phyloP scores from a whole-genome alignment of 2,888 invertebrate species.

The Clunio marinus region DNA sequence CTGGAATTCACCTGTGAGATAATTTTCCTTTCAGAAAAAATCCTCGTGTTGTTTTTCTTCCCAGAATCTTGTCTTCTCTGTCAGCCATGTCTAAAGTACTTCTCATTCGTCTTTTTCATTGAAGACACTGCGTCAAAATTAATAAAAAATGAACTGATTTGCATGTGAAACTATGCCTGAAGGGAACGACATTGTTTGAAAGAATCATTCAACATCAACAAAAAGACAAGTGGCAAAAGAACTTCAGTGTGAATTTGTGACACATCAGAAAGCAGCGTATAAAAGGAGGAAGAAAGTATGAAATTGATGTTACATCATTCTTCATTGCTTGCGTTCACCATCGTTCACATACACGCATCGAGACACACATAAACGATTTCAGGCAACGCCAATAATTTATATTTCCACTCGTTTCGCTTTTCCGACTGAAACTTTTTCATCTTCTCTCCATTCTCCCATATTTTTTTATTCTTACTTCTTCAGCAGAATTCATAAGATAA shows the following conservation, averaged over 20 bases:
- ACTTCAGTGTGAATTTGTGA: conserved; percentile 9
- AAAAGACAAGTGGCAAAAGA: not conserved
- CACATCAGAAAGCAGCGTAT: not conserved
- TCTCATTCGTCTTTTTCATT: not conserved
- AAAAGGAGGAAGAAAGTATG: conserved; percentile 9
- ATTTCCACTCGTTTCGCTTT: conserved; percentile 18
- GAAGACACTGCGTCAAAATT: too few relatives aligned
- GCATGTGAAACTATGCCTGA: conserved; percentile 8
- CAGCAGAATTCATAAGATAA: conserved; percentile 34
- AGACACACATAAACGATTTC: conserved; percentile 2
- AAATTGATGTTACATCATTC: conserved; percentile 34
- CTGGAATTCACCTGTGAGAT: conserved; percentile 23
- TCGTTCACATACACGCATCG: conserved; percentile 12
- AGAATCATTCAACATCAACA: conserved; percentile 25
- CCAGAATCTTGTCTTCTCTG: not conserved
- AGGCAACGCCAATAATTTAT: conserved; percentile 31
- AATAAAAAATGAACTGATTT: conserved; percentile 25
- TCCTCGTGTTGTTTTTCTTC: not conserved
- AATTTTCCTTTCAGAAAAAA: not conserved
- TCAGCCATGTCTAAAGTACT: not conserved
- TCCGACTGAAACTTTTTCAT: too few relatives aligned
- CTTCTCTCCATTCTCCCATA: too few relatives aligned
- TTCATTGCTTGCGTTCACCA: conserved; percentile 17
- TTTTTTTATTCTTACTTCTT: conserved; percentile 20
- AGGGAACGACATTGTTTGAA: not conserved